Evolutionary conservation across 2,113 vertebrate genomes (phyloP).

Genomic region (Ceratotherium simum): DNA sequence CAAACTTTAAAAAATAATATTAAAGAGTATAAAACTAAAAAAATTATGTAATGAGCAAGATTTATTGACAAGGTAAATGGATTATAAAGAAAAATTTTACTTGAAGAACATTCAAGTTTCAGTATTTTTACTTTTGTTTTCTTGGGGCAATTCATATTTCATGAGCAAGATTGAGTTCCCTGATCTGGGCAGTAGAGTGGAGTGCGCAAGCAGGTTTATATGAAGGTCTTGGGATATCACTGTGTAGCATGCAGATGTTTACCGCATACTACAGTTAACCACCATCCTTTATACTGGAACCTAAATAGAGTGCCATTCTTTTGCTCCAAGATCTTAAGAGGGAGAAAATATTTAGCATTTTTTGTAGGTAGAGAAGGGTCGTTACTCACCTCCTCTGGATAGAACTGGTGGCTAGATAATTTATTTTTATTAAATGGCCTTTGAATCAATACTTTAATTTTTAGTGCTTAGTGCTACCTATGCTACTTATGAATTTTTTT

Average conservation of each 20-base stretch:
- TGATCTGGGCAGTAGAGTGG: background rate
- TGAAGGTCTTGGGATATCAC: background rate
- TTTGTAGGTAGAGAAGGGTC: background rate
- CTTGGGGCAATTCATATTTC: background rate
- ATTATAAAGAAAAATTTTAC: background rate
- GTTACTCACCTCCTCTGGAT: background rate
- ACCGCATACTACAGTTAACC: background rate
- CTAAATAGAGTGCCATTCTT: background rate
- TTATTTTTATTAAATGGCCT: background rate
- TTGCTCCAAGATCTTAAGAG: background rate
- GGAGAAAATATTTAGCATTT: background rate
- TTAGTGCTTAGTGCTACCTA: background rate
- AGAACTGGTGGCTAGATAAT: background rate
- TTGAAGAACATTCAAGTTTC: background rate
- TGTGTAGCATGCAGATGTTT: background rate
- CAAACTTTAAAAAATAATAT: background rate
- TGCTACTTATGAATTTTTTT: no score
- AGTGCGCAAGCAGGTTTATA: background rate
- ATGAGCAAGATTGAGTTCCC: background rate
- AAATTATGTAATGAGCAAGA: background rate
- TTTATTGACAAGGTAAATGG: background rate
- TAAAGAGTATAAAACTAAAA: background rate
- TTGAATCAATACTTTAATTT: background rate
- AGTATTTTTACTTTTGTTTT: background rate
- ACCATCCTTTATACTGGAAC: background rate